Evolutionary conservation across 2,113 vertebrate species (phyloP).

Genomic region (Echinops telfairi): DNA sequence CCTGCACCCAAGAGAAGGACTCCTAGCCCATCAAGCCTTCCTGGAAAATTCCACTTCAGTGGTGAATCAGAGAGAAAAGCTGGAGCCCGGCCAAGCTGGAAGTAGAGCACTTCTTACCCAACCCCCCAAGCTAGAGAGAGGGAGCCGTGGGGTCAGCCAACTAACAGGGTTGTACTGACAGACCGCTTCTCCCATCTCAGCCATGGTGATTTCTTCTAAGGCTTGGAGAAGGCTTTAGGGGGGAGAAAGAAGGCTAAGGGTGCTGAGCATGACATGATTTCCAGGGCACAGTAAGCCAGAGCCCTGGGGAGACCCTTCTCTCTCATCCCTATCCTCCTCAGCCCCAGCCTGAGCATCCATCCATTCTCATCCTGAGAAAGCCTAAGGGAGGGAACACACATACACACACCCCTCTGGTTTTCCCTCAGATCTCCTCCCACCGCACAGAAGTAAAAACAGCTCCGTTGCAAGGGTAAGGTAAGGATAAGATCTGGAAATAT

Average conservation of each 20-base stretch:
- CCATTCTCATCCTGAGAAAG: not conserved
- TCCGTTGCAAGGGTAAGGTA: not conserved
- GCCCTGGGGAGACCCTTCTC: rapidly evolving
- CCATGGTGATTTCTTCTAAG: not conserved
- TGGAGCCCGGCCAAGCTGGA: not conserved
- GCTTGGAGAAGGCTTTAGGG: not conserved
- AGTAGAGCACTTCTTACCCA: not conserved
- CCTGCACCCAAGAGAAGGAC: not conserved
- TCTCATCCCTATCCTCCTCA: not conserved
- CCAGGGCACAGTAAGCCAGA: not conserved
- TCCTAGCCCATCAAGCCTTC: constrained; percentile 31
- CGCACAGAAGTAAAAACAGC: not conserved
- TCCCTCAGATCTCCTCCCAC: not conserved
- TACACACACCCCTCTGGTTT: not conserved
- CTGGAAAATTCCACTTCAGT: constrained; percentile 69
- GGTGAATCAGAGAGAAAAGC: constrained; percentile 5
- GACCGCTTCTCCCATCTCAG: not conserved
- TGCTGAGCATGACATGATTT: not conserved
- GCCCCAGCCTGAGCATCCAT: too few relatives aligned
- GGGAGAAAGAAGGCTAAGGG: not conserved
- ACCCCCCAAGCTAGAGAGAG: not conserved
- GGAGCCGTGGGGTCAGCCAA: not conserved
- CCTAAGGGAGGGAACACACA: not conserved
- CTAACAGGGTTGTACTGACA: not conserved
- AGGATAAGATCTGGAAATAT: constrained; percentile 65